Evolutionary conservation across 2,888 invertebrate genomes (phyloP), one percentile per base, ranked within the genome.

Genomic region (Hydroisotoma schaefferi): DNA sequence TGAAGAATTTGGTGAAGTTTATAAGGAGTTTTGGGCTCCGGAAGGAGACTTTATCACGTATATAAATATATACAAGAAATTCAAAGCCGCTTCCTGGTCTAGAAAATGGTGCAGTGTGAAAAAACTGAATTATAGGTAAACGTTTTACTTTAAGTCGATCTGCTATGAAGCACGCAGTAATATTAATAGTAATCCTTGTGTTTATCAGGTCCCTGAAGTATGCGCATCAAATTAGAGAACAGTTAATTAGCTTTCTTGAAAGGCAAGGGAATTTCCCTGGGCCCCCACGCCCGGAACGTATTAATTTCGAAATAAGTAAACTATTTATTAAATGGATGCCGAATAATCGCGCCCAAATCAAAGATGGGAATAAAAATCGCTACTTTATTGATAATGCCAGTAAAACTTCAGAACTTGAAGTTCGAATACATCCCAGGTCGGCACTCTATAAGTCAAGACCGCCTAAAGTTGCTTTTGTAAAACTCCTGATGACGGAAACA

Each of bases 41-140:
- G 84, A 89, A 69, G 97, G 99, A 12, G 98, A 99, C 78, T 94
- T 94, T 75, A 80, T 97, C 44, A 94, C 92, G 1, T 80, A 94
- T 55, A 80, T 98, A 15, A 98, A 94, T 76, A 87, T 95, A 37
- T 95, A 84, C 76, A 85, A 85, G 74, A 87, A 86, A 3, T 95
- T 84, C 77, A 83, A 82, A 71, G 86, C 85, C 74, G 82, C 85
- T 0, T 83, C 85, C 2, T 81, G 85, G 29, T 78, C 78, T 64
- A 78, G 77, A 22, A 33, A 58, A 2, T 71, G 71, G 71, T 71
- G 70, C 46, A 64, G 55, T 49, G 56, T 61, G 26, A 58, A 63
- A 54, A 59, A 65, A 20, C n/a, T n/a, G n/a, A n/a, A n/a, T n/a
- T n/a, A n/a, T 15, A 33, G 33, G 8, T 33, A 8, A 33, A 10